Base-by-base conservation (phyloP, 2,113 vertebrate genomes). In the Anthoscopus minutus region DNA sequence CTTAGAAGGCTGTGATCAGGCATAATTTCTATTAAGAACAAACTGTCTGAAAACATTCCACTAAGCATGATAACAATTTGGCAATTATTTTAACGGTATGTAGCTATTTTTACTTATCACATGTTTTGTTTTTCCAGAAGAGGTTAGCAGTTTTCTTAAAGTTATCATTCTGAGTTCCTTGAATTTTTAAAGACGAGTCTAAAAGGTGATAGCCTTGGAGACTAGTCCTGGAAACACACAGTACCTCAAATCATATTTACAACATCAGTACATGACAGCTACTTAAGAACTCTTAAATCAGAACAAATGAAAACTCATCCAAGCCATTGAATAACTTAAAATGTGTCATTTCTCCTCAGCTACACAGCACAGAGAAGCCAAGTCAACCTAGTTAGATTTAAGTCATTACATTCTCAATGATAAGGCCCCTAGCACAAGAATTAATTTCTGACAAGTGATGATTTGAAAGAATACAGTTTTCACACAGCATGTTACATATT, bases 401-500 rank as follows among this genome's bases (percentile, higher is more conserved):
- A 72, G 38, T 80, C 47, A 60, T 60, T 85, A 57, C 47, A 53
- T 48, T 79, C 86, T 84, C 74, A 66, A 15, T 83, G 80, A 30
- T 67, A 84, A 91, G 31, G 27, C 35, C 23, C 10, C 18, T 62
- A 33, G 24, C 57, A 93, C 6, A 71, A 30, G 58, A 94, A 84
- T 79, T 91, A 72, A 92, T 96, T 89, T 94, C 67, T 89, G 82
- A 96, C 47, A 88, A 80, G 28, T 67, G 60, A 69, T 71, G 67
- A 83, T 92, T 87, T 96, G 45, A 95, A 92, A 69, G 44, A 93
- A 70, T 60, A 67, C 50, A 62, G 57, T 77, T 88, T 80, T 89
- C 57, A 76, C 84, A 62, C 86, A 93, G 89, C 58, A 67, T 66
- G 89, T 77, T 95, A 80, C 79, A 88, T 92, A 86, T 95, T 89